Base-by-base conservation (phyloP, 2,797 vertebrate genomes). In the Eurystomus glaucurus region DNA sequence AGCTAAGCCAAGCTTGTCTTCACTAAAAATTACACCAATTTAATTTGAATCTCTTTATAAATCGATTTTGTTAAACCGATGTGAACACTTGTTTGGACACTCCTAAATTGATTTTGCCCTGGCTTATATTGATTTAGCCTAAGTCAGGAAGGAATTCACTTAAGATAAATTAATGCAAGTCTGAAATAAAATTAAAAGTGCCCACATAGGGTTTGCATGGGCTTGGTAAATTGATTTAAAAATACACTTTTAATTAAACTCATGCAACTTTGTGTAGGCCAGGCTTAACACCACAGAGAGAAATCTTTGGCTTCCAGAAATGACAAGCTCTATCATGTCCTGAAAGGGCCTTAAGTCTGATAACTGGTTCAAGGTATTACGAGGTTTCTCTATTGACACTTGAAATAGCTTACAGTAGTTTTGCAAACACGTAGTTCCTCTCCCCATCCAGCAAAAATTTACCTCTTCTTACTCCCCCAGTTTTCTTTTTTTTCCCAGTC, bases 121-220 rank as follows among this genome's bases (percentile, higher is more conserved):
- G 85, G 77, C 71, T 97, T 96, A 45, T 96, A 97, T 97, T 94
- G 96, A 97, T 98, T 95, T 74, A 95, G 74, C 77, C 84, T 90
- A 97, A 97, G 94, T 95, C 92, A 97, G 93, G 96, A 95, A 97
- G 95, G 97, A 96, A 97, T 95, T 97, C 96, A 91, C 96, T 97
- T 97, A 96, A 96, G 91, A 94, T 87, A 87, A 97, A 97, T 96
- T 97, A 96, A 97, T 95, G 89, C 48, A 92, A 87, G 92, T 37
- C 70, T 91, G 78, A 96, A 97, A 95, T 93, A 93, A 94, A 96
- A 91, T 88, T 85, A 77, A 77, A 95, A 85, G 75, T 68, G 52
- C 68, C 87, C 87, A 74, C 89, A 68, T 31, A 96, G 69, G 85
- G 74, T 97, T 93, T 96, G 61, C 84, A 85, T 50, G 60, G 71